Evolutionary conservation across 2,113 vertebrate genomes (phyloP).

Genomic region (Rhynchomys soricoides): DNA sequence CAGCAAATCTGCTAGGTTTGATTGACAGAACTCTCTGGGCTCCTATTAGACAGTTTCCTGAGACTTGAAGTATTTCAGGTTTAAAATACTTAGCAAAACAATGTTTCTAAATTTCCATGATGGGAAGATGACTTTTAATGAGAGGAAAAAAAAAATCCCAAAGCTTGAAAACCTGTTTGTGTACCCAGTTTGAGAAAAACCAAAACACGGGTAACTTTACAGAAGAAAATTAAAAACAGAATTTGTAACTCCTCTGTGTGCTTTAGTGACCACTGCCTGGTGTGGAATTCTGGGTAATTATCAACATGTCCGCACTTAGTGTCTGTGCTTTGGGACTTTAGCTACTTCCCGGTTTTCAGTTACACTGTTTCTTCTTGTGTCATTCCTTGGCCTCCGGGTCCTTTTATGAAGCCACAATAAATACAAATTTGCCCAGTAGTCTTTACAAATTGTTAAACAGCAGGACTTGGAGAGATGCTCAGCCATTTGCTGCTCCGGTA

Average conservation of each 20-base stretch:
- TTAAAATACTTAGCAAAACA: slow-evolving; percentile 43
- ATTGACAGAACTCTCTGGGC: not conserved
- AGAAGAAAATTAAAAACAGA: slow-evolving; percentile 22
- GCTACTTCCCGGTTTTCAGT: not conserved
- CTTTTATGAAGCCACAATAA: not conserved
- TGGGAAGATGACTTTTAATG: not conserved
- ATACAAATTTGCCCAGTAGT: not conserved
- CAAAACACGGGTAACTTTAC: slow-evolving; percentile 8
- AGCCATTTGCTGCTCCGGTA: not conserved
- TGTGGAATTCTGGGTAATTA: not conserved
- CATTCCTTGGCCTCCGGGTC: not conserved
- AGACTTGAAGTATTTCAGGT: slow-evolving; percentile 21
- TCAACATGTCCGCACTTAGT: not conserved
- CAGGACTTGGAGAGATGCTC: not conserved
- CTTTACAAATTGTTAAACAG: not conserved
- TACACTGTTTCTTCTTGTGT: not conserved
- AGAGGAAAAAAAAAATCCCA: not conserved
- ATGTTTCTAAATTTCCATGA: slow-evolving; percentile 17
- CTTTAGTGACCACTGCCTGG: not conserved
- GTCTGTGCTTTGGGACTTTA: not conserved
- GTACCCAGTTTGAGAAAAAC: slow-evolving; percentile 26
- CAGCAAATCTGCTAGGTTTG: not conserved
- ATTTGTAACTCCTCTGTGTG: not conserved
- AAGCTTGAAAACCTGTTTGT: not conserved
- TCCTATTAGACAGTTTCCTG: not conserved